Evolutionary conservation across 2,888 invertebrate species (phyloP).

Genomic region (Drosophila aldrichi): DNA sequence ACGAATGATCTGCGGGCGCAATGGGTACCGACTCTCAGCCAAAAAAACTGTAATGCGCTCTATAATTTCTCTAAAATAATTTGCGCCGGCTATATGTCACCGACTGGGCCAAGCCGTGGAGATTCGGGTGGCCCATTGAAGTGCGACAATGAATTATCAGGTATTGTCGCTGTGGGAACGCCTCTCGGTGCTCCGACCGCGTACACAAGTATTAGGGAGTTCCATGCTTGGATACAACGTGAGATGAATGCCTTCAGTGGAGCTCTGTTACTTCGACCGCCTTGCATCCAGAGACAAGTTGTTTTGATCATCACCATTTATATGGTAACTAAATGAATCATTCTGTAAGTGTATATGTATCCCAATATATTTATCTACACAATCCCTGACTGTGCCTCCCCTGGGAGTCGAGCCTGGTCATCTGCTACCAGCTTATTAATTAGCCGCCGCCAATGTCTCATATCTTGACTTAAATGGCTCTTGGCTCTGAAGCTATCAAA

Average conservation of each 20-base stretch:
- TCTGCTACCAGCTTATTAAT: too few species aligned
- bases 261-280: not conserved
- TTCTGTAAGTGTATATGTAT: not conserved
- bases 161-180: not conserved
- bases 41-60: fast-evolving
- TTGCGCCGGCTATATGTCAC: not conserved
- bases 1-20: not conserved
- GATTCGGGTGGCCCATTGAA: not conserved
- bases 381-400: too few species aligned
- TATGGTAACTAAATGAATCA: not conserved
- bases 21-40: not conserved
- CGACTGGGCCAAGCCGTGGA: not conserved
- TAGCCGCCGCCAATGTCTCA: too few species aligned
- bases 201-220: not conserved
- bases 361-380: too few species aligned
- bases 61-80: not conserved
- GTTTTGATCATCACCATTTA: not conserved
- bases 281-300: not conserved
- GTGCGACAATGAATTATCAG: not conserved
- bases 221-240: not conserved
- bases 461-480: too few species aligned
- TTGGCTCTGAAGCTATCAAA: too few species aligned
- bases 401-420: too few species aligned
- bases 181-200: fast-evolving
- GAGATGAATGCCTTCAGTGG: fast-evolving